Base-by-base conservation (phyloP, 1,140 invertebrate species). In the Phortica variegata region DNA sequence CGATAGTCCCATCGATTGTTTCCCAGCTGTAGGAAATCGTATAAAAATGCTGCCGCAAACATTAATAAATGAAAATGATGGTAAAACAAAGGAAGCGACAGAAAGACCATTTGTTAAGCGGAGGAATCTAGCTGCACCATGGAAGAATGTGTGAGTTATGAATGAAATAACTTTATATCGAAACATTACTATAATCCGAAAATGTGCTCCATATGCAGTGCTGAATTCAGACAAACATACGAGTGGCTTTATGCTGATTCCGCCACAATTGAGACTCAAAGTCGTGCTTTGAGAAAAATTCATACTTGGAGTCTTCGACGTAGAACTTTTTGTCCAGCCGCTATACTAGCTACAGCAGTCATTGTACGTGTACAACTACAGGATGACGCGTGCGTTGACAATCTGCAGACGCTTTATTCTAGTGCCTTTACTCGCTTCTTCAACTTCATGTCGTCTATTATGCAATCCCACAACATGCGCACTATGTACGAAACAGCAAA, bases 401-500 rank as follows among this genome's bases (percentile, higher is more conserved):
- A 50, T 2, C 40, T 70, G n/a, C 55, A 65, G 29, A 54, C 42
- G 0, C 49, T 54, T 7, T 76, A 76, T 51, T 60, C 71, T 2
- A 66, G 50, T 12, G 60, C 69, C 12, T 65, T 76, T 16, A 75
- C 60, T 0, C 52, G 73, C 5, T 76, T 76, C 41, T 65, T 71
- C 31, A 76, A 76, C 42, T 75, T 71, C 17, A 76, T 76, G 73
- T 76, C 63, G 0, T 75, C 73, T 8, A 76, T 71, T 2, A 73
- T 71, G 34, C 69, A 74, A 37, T 49, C 38, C 2, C 48, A 61
- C 31, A 69, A 53, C 38, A 60, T 70, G 60, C 48, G 33, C 19
- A 72, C 66, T 38, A 76, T 76, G 74, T 76, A 76, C 16, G 55
- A 55, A 2, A 72, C 66, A 0, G 74, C 74, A 5, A 45, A 41